A percentile compares a stretch with the other conserved stretches of the same genome.
Conservation (phyloP, 2,888 invertebrate species). For the Amphipoea lucens region DNA sequence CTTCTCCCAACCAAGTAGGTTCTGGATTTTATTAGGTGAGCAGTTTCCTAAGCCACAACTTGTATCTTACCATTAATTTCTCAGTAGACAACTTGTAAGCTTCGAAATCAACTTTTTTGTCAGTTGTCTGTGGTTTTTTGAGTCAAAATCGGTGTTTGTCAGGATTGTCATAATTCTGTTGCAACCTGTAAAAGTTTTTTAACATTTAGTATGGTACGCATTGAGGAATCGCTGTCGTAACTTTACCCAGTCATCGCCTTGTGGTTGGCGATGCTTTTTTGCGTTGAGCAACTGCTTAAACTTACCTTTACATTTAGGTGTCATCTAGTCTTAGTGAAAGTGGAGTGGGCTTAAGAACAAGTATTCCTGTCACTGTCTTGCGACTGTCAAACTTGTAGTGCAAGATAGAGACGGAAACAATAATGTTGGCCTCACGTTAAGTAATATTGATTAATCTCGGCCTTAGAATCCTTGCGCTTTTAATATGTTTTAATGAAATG, state of each 20-base stretch:
- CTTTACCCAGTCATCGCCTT: background rate
- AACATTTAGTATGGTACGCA: background rate
- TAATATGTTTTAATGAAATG: background rate
- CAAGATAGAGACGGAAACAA: constrained; percentile 4
- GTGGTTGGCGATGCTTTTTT: background rate
- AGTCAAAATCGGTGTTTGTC: background rate
- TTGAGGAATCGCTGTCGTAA: background rate
- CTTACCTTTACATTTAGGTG: no score
- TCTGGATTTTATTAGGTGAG: background rate
- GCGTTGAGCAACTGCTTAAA: background rate
- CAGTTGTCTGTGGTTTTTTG: background rate
- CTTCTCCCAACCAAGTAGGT: background rate
- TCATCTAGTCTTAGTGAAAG: background rate
- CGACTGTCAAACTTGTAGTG: background rate
- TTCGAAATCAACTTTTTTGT: background rate
- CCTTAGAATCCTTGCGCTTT: background rate
- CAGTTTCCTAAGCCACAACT: no score
- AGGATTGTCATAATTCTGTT: background rate
- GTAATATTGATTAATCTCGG: background rate
- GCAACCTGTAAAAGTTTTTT: background rate
- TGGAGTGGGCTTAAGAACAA: no score
- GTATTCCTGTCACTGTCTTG: background rate
- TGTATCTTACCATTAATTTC: background rate
- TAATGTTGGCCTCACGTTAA: background rate
- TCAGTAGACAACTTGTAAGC: background rate